Base-by-base conservation (phyloP, 2,113 vertebrate species). In the Daboia siamensis region DNA sequence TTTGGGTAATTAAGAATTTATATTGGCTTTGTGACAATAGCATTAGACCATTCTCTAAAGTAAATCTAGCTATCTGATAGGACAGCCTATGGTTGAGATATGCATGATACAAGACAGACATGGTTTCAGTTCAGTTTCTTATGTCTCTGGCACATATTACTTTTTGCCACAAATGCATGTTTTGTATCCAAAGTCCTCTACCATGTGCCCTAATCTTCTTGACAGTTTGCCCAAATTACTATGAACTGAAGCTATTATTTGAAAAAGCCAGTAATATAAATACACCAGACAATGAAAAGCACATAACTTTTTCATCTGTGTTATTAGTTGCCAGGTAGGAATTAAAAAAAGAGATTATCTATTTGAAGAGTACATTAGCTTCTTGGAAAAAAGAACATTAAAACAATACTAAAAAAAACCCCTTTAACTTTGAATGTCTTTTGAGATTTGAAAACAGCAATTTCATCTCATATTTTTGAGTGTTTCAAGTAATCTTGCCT, bases 151-250 rank as follows among this genome's bases (percentile, higher is more conserved):
- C 94, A 94, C 91, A 92, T 93, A 23, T 90, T 80, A 88, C 94
- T 94, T 88, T 94, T 92, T 93, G 74, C 86, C 94, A 90, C 89
- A 93, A 95, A 96, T 95, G 94, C 94, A 97, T 95, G 95, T 95
- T 97, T 97, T 97, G 93, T 92, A 92, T 96, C 95, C 87, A 93
- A 89, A 89, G 94, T 94, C 9, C 88, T 95, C 87, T 94, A 94
- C 92, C 91, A 96, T 93, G 93, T 95, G 94, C 93, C 90, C 93
- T 97, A 96, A 97, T 97, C 97, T 96, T 96, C 94, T 96, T 97
- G 96, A 94, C 94, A 93, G 59, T 95, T 95, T 97, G 95, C 96
- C 95, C 94, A 95, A 96, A 52, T 56, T 92, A 95, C 94, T 96
- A 96, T 91, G 92, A 96, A 90, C 89, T 95, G 90, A 95, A 96